Percentiles rank a stretch among this genome's conserved stretches.
phyloP scores from a whole-genome alignment of 1,140 invertebrate species.

The Dendroctonus ponderosae region DNA sequence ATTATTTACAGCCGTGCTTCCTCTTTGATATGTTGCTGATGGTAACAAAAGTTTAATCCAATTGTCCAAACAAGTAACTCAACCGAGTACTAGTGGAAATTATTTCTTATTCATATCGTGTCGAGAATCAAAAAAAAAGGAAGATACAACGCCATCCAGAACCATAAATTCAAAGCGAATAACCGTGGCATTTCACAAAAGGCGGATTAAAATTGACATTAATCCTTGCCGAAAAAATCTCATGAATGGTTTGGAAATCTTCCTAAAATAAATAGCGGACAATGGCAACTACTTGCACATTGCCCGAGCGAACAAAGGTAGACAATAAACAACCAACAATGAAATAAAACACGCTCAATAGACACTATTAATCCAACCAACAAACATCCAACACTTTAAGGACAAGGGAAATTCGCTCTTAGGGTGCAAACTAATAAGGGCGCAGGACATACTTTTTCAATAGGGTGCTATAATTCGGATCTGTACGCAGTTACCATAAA shows the following conservation, averaged over 20 bases:
- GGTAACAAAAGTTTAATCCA: too few relatives aligned
- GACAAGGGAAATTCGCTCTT: constrained; percentile 36
- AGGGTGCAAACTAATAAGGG: constrained; percentile 26
- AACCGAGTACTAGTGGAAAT: too few relatives aligned
- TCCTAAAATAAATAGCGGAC: constrained; percentile 50
- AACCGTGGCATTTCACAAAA: constrained; percentile 36
- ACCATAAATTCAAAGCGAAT: constrained; percentile 22
- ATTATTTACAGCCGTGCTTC: too few relatives aligned
- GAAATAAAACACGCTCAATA: constrained; percentile 52
- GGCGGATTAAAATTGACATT: constrained; percentile 43
- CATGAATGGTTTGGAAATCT: constrained; percentile 45
- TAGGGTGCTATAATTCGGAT: constrained; percentile 45
- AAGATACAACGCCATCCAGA: constrained; percentile 6
- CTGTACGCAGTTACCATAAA: constrained; percentile 41
- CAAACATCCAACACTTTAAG: constrained; percentile 47
- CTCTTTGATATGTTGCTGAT: too few relatives aligned
- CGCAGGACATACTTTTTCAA: constrained; percentile 11
- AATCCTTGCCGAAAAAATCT: constrained; percentile 45
- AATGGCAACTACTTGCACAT: constrained; percentile 48
- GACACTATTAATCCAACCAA: constrained; percentile 48
- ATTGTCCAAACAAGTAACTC: too few relatives aligned
- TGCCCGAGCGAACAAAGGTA: constrained; percentile 48
- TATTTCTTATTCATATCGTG: too few relatives aligned
- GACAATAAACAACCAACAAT: constrained; percentile 50
- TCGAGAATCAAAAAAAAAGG: constrained; percentile 7